Conservation (phyloP, 92 coral and sea anemone genomes). For the Ricordea florida region DNA sequence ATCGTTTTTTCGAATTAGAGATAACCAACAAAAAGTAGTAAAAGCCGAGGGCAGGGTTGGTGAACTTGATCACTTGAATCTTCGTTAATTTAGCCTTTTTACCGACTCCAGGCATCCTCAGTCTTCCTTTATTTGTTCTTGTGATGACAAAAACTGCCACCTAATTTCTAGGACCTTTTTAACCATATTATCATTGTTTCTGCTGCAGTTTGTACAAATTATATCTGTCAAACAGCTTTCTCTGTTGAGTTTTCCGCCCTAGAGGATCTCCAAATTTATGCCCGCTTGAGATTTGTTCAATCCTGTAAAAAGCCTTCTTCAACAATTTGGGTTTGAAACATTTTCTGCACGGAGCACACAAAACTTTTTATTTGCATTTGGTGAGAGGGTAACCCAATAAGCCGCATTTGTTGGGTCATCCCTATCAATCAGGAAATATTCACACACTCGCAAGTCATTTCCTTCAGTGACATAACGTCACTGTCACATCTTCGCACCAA, state of each 20-base stretch:
- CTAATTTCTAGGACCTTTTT: constrained; percentile 15
- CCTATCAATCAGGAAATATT: background rate
- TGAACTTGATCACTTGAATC: no score
- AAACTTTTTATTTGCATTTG: background rate
- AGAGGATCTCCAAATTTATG: constrained; percentile 15
- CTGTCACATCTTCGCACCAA: no score
- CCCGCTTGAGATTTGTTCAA: constrained; percentile 1
- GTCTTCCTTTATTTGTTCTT: no score
- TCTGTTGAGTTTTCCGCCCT: background rate
- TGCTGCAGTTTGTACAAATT: constrained; percentile 30
- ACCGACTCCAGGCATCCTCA: no score
- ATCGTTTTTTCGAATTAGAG: no score
- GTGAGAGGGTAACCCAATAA: constrained; percentile 6
- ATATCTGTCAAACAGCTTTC: background rate
- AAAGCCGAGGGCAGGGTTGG: no score
- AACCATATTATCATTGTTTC: constrained; percentile 25
- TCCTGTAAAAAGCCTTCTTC: background rate
- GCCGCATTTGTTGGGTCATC: constrained; percentile 30
- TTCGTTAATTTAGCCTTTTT: no score
- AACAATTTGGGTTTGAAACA: constrained; percentile 18
- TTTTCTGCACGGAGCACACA: constrained; percentile 8
- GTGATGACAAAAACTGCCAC: constrained; percentile 3
- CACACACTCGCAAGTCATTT: no score
- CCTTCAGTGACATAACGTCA: no score
- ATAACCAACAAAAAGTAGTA: no score